Evolutionary conservation across 2,888 invertebrate species (phyloP).

Genomic region (Cataglyphis cursor): DNA sequence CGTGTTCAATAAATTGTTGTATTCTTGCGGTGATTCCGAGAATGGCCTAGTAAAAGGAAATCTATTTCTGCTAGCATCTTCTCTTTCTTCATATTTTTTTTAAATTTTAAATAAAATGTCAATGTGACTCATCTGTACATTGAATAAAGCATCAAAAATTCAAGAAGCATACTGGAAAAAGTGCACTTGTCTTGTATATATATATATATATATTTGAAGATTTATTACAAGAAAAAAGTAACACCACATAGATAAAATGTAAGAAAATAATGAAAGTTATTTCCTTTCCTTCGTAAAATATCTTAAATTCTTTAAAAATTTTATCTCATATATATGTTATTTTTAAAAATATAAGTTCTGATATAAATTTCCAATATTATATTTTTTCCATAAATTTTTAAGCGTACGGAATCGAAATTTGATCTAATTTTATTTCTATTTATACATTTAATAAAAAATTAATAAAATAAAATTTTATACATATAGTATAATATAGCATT

Average conservation of each 20-base stretch:
- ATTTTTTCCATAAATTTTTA: too few relatives aligned
- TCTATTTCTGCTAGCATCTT: neutral
- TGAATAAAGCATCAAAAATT: neutral
- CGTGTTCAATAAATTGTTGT: neutral
- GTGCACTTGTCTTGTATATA: neutral
- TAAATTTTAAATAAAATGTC: slow-evolving; percentile 6
- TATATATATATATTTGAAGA: neutral
- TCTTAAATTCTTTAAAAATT: neutral
- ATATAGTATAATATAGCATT: neutral
- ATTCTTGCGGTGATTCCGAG: slow-evolving; percentile 13
- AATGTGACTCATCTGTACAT: neutral
- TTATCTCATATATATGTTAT: neutral
- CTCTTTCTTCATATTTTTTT: neutral
- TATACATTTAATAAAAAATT: neutral
- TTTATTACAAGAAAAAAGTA: neutral
- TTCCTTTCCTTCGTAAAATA: neutral
- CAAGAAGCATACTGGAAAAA: neutral
- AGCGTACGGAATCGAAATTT: too few relatives aligned
- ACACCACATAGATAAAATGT: neutral
- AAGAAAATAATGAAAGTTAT: neutral
- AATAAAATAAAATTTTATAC: neutral
- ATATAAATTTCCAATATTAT: too few relatives aligned
- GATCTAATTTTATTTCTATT: too few relatives aligned
- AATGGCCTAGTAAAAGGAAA: neutral
- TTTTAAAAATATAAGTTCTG: neutral